Evolutionary conservation across 2,797 vertebrate species (phyloP).

Genomic region (Gymnocypris eckloni): DNA sequence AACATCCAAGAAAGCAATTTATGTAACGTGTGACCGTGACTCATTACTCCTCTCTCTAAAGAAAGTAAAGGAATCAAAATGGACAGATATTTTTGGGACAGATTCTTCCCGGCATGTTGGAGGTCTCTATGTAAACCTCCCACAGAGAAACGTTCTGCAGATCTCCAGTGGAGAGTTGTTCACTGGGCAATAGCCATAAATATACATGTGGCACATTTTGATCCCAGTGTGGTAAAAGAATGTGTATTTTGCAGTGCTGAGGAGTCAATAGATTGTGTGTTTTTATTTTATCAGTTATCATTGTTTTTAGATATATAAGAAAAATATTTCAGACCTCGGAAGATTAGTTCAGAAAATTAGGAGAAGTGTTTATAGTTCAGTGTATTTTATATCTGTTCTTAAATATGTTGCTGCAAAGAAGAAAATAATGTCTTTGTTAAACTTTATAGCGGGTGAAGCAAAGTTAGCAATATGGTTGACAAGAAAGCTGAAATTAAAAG

Average conservation of each 20-base stretch:
- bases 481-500: not conserved
- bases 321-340: not conserved
- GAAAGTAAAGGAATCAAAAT: no score
- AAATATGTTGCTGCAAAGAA: not conserved
- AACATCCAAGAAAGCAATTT: no score
- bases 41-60: no score
- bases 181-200: no score
- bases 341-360: not conserved
- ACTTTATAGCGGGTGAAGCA: not conserved
- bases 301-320: not conserved
- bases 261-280: not conserved
- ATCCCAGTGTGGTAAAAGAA: no score
- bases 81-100: no score
- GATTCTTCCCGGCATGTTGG: no score
- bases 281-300: not conserved
- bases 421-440: not conserved
- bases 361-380: not conserved
- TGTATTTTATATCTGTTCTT: not conserved
- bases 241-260: no score
- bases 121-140: no score
- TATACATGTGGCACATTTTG: no score
- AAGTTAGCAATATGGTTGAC: not conserved
- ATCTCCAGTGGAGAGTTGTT: not conserved
- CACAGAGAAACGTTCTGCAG: not conserved
- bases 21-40: no score